Evolutionary conservation across 1,140 invertebrate genomes (phyloP), one percentile per base, ranked within the genome.

Genomic region (Propsilocerus akamusi): DNA sequence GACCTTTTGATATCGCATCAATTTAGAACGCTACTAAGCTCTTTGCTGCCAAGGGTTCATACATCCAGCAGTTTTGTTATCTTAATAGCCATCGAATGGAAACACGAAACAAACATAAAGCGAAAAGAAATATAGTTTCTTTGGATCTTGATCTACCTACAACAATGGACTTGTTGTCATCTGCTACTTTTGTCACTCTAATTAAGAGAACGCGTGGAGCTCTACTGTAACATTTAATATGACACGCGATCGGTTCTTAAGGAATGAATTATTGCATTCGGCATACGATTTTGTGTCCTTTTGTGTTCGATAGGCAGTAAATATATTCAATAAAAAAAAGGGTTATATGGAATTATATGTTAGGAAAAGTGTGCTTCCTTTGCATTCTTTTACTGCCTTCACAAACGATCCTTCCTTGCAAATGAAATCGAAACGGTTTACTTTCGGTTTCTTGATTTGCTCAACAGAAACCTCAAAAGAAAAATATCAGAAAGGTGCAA

Each of bases 101-200:
- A 20, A 5, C 12, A 5, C 17, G 34, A 41, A 41, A 3, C 17
- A 20, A 41, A 17, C 14, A 20, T 6, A 41, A 7, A 41, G 14
- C 34, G 17, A 41, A 20, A 17, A 41, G 14, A 41, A n/a, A n/a
- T n/a, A n/a, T n/a, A n/a, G n/a, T n/a, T n/a, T n/a, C n/a, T n/a
- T n/a, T 41, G 34, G 22, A 41, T 20, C 34, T 41, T 17, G 34
- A 41, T 20, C 34, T 20, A 41, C 22, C 14, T 14, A 41, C 22
- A 20, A 41, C 22, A 41, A 41, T 41, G 28, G 28, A 30, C 10
- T 30, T 14, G 34, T 41, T 41, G 34, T 41, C 34, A 41, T 41
- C 34, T 41, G 34, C 34, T 41, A 41, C 34, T 41, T 37, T 41
- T 41, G 34, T 41, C 34, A 41, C 34, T 41, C 34, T 41, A 41